Evolutionary conservation across 2,113 vertebrate species (phyloP), one percentile per base, ranked within the genome.

Genomic region (Mustela nigripes): DNA sequence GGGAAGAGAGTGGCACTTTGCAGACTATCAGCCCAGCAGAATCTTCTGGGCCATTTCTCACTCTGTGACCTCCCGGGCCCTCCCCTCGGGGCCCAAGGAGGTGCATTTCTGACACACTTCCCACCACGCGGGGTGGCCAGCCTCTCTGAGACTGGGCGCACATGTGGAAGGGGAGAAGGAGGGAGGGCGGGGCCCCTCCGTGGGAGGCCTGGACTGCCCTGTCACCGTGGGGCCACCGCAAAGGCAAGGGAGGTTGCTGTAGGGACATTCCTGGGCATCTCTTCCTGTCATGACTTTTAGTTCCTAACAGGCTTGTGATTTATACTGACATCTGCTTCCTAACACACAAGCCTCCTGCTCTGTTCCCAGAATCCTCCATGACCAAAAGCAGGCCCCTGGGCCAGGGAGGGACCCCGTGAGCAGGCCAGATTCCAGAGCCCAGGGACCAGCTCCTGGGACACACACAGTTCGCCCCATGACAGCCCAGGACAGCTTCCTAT

Each of bases 381-480:
- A 42, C 36, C 85, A 60, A 96, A 24, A 89, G 91, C 86, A 88
- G 79, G 79, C 86, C 31, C 58, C 87, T 73, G 1, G 67, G 78
- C 5, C 4, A 1, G 56, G 39, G 69, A 45, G 42, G 62, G 50
- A 1, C 60, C 1, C 93, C 63, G 94, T 91, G 56, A 78, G 96
- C 63, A 87, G 71, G 83, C n/a, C 94, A 80, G 96, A 91, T 33
- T 24, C 79, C 65, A 7, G 36, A 3, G 33, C 80, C 95, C 53
- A 73, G 53, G 39, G 93, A 56, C 92, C 93, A 94, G 95, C 69
- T 56, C 82, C 79, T 24, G 90, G 91, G 58, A 92, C 36, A 89
- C 89, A 12, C 67, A 8, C 12, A 0, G 3, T 1, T 7, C 21
- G 56, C 36, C 79, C 45, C 5, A 1, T 3, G 81, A 73, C 9